Evolutionary conservation across 1,140 invertebrate genomes (phyloP), one percentile per base, ranked within the genome.

Genomic region (Vanessa tameamea): DNA sequence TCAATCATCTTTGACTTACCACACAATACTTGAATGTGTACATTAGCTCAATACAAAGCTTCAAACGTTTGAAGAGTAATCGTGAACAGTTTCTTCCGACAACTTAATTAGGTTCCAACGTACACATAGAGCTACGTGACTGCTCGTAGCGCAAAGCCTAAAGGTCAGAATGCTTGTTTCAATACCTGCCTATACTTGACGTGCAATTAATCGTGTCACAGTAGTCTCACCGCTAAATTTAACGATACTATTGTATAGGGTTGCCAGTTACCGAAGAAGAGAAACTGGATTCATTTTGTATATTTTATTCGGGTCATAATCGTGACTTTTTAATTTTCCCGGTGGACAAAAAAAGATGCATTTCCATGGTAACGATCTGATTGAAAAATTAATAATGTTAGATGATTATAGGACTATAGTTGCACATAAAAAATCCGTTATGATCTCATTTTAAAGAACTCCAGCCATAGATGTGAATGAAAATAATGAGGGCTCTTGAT

Each of bases 161-260:
- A 63, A 47, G 57, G 23, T 57, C 55, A 69, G 5, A 57, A 26
- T 67, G 16, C 12, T 61, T 31, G 57, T 61, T 61, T 43, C 57
- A 15, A 26, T 20, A 72, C 50, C 31, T 55, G 70, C 55, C 63
- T 43, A 74, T 69, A 57, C 57, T 65, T 72, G 76, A 75, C 76
- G 47, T 68, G 72, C 69, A 72, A 78, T 78, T 74, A 74, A 76
- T 73, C 53, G 59, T 59, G 63, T 72, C 67, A 71, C 71, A 71
- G 51, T n/a, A 67, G 8, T 26, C 55, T 59, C 9, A 61, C 57
- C 12, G 26, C 57, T 61, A 20, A 59, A 59, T 59, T 59, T 59
- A 15, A 15, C 57, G 12, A 61, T 61, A 15, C 57, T n/a, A n/a
- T 57, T 9, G 3, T 3, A 2, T 61, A 61, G 57, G 57, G 57